Conservation (phyloP, 2,113 vertebrate genomes). For the Passer montanus region DNA sequence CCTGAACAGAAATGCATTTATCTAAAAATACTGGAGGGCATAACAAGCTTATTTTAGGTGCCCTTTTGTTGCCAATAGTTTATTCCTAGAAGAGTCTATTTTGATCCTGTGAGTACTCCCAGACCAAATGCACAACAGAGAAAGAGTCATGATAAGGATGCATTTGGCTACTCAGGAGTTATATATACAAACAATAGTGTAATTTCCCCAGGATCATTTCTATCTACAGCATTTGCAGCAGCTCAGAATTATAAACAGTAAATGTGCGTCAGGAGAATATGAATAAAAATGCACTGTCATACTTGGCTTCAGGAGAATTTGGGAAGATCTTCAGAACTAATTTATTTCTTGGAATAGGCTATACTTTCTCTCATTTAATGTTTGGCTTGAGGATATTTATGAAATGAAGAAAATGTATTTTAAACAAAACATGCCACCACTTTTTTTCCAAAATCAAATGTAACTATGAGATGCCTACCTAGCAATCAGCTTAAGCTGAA, state of each 20-base stretch:
- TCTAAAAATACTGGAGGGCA: slow-evolving; percentile 47
- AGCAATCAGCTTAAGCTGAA: neutral
- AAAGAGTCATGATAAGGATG: neutral
- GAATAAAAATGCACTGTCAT: slow-evolving; percentile 11
- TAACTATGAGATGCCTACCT: neutral
- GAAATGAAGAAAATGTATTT: neutral
- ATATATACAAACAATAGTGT: neutral
- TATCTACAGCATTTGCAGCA: neutral
- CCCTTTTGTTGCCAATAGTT: slow-evolving; percentile 4
- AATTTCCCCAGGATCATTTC: neutral
- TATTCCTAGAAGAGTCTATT: slow-evolving; percentile 59
- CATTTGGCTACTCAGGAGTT: slow-evolving; percentile 1
- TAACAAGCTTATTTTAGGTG: slow-evolving; percentile 48
- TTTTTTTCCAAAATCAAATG: neutral
- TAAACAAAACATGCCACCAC: neutral
- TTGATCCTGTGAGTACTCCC: slow-evolving; percentile 17
- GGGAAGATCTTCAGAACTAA: slow-evolving; percentile 2
- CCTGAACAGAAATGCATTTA: neutral
- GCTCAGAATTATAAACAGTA: neutral
- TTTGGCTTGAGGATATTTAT: slow-evolving; percentile 22
- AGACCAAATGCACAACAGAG: slow-evolving; percentile 10
- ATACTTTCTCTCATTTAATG: neutral
- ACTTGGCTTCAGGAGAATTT: slow-evolving; percentile 10
- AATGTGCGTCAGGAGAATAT: neutral
- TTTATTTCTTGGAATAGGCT: slow-evolving; percentile 23